Percentiles rank a stretch among this genome's conserved stretches.
Conservation (phyloP, 2,888 invertebrate genomes). For the Panopea generosa region DNA sequence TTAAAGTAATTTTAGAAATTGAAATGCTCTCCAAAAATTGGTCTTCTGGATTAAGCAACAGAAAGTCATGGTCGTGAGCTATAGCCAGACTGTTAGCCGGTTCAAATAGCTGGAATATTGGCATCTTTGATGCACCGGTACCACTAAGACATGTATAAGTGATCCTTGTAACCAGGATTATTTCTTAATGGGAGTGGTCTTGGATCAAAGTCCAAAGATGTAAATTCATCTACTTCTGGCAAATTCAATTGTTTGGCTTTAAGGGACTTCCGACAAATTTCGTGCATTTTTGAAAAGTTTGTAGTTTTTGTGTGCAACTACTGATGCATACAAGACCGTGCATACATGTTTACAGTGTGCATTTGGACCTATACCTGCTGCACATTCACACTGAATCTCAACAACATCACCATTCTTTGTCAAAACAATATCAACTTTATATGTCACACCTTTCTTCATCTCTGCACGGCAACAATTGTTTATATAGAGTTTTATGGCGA, state of each 20-base stretch:
- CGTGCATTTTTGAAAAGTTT: conserved; percentile 48
- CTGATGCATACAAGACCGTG: conserved; percentile 40
- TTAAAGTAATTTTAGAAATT: conserved; percentile 26
- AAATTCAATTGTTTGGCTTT: conserved; percentile 30
- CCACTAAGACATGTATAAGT: conserved; percentile 43
- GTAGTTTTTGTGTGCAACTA: conserved; percentile 49
- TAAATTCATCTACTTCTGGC: conserved; percentile 30
- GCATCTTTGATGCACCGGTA: conserved; percentile 27
- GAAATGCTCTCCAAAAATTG: conserved; percentile 32
- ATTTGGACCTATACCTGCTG: conserved; percentile 64
- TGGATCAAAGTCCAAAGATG: conserved; percentile 46
- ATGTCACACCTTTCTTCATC: conserved; percentile 40
- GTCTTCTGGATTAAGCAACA: conserved; percentile 18
- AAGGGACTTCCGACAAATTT: conserved; percentile 32
- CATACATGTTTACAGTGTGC: conserved; percentile 68
- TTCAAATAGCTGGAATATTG: conserved; percentile 47
- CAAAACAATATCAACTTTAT: conserved; percentile 48
- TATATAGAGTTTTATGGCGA: conserved; percentile 1
- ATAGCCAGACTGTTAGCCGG: conserved; percentile 53
- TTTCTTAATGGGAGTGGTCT: too few relatives aligned
- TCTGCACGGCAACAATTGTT: conserved; percentile 33
- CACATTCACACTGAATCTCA: conserved; percentile 67
- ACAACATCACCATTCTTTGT: conserved; percentile 30
- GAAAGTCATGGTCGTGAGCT: conserved; percentile 55
- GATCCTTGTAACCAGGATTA: conserved; percentile 19